Base-by-base conservation (phyloP, 2,797 vertebrate species). In the Bryconaethiops microstoma region DNA sequence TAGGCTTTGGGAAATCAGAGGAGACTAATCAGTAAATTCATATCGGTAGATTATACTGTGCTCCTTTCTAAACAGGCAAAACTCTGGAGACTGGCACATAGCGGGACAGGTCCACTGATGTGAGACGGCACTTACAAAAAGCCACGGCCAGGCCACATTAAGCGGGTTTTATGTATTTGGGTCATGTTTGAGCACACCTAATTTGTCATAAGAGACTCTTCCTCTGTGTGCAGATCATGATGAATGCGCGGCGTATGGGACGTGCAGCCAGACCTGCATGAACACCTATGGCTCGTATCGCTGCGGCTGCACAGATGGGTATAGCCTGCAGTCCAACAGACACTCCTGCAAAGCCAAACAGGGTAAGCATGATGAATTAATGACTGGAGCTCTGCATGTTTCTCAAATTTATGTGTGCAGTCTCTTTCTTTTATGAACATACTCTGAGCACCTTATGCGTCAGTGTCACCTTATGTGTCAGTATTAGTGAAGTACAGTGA, bases 301-400 rank as follows among this genome's bases (percentile, higher is more conserved):
- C 52, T 99, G 98, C 90, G 95, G 96, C 89, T 99, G 98, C 89
- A 93, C 95, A 85, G 97, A 99, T 35, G 97, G 98, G 81, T 99
- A 96, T 73, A 86, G 96, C 76, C 93, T 99, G 84, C 96, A 99
- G 89, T 85, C 95, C 19, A 95, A 99, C 88, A 95, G 94, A 91
- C 96, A 88, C 88, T 96, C 97, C 81, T 99, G 98, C 95, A 96
- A 92, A 92, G 95, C 94, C 89, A 97, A 96, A 96, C 96, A 91
- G 87, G 97, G 98, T 99, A 94, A 97, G 50, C 50, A 52, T 67
- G 78, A 71, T 57, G 77, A 81, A 87, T 74, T 74, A 79, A 76
- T 62, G 62, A 80, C 42, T 12, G 50, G 35, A 52, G 29, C 39
- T 91, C 88, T 90, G 89, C 84, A 84, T 84, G 60, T 0, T 54